Evolutionary conservation across 1,140 invertebrate genomes (phyloP), one percentile per base, ranked within the genome.

Genomic region (Galendromus occidentalis): DNA sequence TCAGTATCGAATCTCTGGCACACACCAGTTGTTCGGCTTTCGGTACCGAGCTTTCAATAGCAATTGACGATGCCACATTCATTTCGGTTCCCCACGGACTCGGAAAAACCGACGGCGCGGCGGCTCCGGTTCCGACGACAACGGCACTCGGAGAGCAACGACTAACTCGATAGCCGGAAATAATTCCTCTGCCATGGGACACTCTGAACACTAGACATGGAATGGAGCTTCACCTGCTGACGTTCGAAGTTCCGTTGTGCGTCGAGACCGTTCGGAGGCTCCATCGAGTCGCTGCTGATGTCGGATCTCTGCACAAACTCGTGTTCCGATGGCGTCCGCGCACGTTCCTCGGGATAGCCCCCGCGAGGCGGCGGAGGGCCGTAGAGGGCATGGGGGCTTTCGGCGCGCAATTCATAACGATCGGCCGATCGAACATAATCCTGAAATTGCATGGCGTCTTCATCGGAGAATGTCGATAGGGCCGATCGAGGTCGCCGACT

Each of bases 201-300:
- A 86, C 77, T 83, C 84, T 89, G 44, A 69, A 70, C 33, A 39
- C 4, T 39, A 39, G 9, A 39, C 33, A 39, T n/a, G n/a, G n/a
- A n/a, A n/a, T n/a, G n/a, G n/a, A n/a, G n/a, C 33, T 39, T 39
- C 65, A 70, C 74, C 72, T 75, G 80, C 66, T 71, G 77, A 25
- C 77, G 72, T 59, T 76, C 77, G 71, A 79, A 80, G 45, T 75
- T 72, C 44, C 75, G 72, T 18, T 74, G 68, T 42, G 77, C 75
- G 59, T 80, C 76, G 0, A 75, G 74, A 2, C 79, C 79, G 66
- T 74, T 79, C 17, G 83, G 51, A 25, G 51, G 76, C 69, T 86
- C 85, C 67, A 86, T 86, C 1, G 85, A 86, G 71, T 86, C 85
- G 5, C 84, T 81, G 17, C 84, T 85, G 64, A 86, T 85, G 69